These are phyloP conservation scores for Ailurus styani DNA, from an alignment of 2,113 vertebrate species.

Conservation along the genomic window DNA sequence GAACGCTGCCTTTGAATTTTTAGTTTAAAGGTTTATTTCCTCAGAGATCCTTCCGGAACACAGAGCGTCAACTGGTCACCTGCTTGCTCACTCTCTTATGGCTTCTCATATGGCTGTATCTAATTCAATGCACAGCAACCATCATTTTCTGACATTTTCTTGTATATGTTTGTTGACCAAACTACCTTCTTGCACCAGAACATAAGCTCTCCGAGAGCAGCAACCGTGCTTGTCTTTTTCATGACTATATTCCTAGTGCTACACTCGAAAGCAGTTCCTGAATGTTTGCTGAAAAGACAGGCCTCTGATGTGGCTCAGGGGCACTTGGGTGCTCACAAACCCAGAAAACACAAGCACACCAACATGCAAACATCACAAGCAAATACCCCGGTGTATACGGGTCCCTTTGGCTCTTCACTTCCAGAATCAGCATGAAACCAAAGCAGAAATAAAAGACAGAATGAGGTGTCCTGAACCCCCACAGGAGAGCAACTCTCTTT, in stretches of 20 bases:
- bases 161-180: accelerated
- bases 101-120: background rate
- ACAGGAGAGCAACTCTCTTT: background rate
- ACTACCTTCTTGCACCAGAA: background rate
- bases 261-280: background rate
- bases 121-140: background rate
- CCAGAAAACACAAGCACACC: background rate
- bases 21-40: background rate
- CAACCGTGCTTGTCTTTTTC: background rate
- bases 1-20: background rate
- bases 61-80: background rate
- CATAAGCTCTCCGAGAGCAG: background rate
- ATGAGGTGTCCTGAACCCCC: background rate
- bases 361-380: background rate
- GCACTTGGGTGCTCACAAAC: accelerated
- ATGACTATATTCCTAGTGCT: background rate
- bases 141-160: background rate
- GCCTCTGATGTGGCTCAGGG: background rate
- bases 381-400: background rate
- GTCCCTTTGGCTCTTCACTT: background rate
- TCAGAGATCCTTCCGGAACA: background rate
- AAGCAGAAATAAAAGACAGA: background rate
- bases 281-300: background rate
- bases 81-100: background rate
- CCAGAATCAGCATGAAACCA: background rate